Percentiles rank a stretch among this genome's conserved stretches.
Evolutionary conservation across 2,888 invertebrate species (phyloP).

Genomic region (Lepas anatifera): DNA sequence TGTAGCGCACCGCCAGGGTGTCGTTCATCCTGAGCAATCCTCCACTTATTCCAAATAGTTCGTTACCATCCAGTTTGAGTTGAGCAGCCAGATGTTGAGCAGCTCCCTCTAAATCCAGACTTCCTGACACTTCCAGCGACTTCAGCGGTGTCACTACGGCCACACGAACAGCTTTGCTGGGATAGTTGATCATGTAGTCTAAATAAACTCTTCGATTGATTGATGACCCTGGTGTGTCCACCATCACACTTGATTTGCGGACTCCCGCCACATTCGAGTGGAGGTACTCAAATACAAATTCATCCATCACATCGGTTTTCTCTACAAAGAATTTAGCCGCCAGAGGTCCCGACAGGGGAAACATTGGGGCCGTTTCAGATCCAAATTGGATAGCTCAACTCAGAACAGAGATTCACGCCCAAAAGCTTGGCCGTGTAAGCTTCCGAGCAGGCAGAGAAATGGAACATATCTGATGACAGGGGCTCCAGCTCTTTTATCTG

Average conservation of each 20-base stretch:
- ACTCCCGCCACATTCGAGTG: neutral
- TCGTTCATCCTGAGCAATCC: too few relatives aligned
- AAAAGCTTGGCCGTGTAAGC: neutral
- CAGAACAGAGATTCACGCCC: neutral
- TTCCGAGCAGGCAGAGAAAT: neutral
- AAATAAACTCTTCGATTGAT: constrained; percentile 16
- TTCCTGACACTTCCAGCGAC: constrained; percentile 13
- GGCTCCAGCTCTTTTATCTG: constrained; percentile 9
- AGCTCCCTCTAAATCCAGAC: neutral
- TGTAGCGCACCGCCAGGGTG: neutral
- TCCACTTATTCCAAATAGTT: neutral
- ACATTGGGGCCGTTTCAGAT: too few relatives aligned
- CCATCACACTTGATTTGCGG: constrained; percentile 14
- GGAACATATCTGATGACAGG: neutral
- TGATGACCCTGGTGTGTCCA: constrained; percentile 21
- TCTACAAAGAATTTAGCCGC: constrained; percentile 2
- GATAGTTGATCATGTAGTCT: neutral
- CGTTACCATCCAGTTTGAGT: neutral
- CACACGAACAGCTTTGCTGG: constrained; percentile 4
- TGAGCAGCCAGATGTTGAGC: neutral
- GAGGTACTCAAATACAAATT: constrained; percentile 19
- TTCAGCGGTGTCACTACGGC: constrained; percentile 15
- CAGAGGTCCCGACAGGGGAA: neutral
- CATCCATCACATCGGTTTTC: constrained; percentile 22
- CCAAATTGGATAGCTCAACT: neutral